Evolutionary conservation across 2,113 vertebrate species (phyloP).

Genomic region (Chloropsis hardwickii): DNA sequence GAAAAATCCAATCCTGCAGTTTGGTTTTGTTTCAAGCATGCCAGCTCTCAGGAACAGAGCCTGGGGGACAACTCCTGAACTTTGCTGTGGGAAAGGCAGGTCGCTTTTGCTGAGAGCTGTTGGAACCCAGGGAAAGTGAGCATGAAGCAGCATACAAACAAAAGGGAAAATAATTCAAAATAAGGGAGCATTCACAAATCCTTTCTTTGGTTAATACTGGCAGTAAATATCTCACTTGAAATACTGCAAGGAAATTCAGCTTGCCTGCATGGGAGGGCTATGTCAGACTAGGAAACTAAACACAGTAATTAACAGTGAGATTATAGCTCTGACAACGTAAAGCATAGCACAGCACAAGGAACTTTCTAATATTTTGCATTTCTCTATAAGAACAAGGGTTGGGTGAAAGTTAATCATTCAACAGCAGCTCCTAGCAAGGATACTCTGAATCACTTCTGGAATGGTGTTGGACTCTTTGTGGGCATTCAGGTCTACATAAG

Average conservation of each 20-base stretch:
- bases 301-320: neutral
- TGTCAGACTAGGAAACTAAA: neutral
- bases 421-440: neutral
- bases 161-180: slow-evolving; percentile 27
- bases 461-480: neutral
- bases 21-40: neutral
- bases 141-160: neutral
- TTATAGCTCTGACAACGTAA: neutral
- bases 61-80: neutral
- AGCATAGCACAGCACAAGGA: neutral
- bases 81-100: neutral
- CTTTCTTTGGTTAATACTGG: neutral
- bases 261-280: neutral
- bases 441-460: neutral
- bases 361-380: neutral
- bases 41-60: neutral
- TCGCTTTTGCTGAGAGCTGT: neutral
- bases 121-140: neutral
- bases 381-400: neutral
- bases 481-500: neutral
- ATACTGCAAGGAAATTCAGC: neutral
- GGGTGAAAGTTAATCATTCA: neutral
- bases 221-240: slow-evolving; percentile 37
- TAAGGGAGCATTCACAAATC: slow-evolving; percentile 7
- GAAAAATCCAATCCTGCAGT: neutral